A percentile compares a stretch with the other conserved stretches of the same genome.
Conservation (phyloP, 2,113 vertebrate species). For the Thermophis baileyi region DNA sequence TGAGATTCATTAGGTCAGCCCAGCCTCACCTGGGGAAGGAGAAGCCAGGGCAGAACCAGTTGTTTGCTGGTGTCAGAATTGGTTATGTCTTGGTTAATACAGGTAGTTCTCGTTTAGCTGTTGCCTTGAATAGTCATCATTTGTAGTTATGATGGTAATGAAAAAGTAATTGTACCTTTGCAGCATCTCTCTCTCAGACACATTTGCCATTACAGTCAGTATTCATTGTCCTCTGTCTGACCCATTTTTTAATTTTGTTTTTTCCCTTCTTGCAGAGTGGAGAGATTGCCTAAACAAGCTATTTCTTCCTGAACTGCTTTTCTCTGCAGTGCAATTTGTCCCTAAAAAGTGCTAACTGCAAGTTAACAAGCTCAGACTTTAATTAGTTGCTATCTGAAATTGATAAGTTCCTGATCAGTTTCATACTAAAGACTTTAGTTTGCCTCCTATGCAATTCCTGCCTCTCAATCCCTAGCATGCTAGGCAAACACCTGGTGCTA, state of each 20-base stretch:
- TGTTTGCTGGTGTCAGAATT: neutral
- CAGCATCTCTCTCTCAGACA: neutral
- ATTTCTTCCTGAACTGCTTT: neutral
- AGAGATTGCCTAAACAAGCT: neutral
- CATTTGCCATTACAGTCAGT: neutral
- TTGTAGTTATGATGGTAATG: neutral
- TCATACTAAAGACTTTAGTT: neutral
- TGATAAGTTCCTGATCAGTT: neutral
- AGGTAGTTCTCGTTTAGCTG: neutral
- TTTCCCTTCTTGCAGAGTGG: neutral
- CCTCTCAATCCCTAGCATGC: neutral
- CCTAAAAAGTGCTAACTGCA: neutral
- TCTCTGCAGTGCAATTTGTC: neutral
- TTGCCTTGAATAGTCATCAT: neutral
- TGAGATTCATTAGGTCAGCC: neutral
- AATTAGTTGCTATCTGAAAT: neutral
- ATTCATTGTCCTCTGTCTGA: neutral
- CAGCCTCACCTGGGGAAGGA: neutral
- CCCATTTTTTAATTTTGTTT: neutral
- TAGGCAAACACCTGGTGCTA: neutral
- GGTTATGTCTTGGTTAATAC: neutral
- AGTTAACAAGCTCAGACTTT: neutral
- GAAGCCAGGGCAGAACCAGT: neutral
- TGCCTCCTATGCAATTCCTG: neutral
- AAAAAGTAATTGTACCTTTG: neutral